phyloP scores from a whole-genome alignment of 2,797 vertebrate species.

The Brachyrhaphis roseni region DNA sequence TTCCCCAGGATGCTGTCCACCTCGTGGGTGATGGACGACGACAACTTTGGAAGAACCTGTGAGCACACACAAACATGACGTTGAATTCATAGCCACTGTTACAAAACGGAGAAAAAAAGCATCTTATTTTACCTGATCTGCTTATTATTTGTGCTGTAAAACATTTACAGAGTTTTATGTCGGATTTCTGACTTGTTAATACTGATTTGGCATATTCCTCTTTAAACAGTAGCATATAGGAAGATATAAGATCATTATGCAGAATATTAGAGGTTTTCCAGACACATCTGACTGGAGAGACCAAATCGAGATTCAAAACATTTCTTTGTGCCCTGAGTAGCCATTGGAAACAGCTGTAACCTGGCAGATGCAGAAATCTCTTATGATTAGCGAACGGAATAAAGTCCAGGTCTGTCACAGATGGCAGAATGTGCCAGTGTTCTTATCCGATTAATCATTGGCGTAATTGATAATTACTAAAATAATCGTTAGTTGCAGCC shows the following conservation, averaged over 20 bases:
- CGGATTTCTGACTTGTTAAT: neutral
- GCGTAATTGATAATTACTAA: no score
- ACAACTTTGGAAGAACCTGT: constrained; percentile 97
- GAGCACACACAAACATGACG: neutral
- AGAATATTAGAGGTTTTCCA: neutral
- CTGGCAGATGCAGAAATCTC: neutral
- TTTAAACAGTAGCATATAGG: neutral
- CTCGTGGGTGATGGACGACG: constrained; percentile 95
- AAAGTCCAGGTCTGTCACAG: neutral
- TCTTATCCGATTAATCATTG: no score
- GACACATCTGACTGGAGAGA: neutral
- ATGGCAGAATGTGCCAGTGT: no score
- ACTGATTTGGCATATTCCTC: neutral
- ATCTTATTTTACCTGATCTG: neutral
- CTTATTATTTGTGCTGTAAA: neutral
- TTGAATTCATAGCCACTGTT: neutral
- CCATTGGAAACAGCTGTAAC: neutral
- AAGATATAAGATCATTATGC: neutral
- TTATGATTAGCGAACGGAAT: neutral
- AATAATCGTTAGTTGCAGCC: no score
- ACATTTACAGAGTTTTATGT: neutral
- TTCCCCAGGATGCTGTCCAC: constrained; percentile 99
- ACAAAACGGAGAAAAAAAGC: neutral
- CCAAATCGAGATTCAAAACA: neutral
- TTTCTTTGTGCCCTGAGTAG: neutral